Evolutionary conservation across 2,888 invertebrate genomes (phyloP).

Genomic region (Mactromeris polynyma): DNA sequence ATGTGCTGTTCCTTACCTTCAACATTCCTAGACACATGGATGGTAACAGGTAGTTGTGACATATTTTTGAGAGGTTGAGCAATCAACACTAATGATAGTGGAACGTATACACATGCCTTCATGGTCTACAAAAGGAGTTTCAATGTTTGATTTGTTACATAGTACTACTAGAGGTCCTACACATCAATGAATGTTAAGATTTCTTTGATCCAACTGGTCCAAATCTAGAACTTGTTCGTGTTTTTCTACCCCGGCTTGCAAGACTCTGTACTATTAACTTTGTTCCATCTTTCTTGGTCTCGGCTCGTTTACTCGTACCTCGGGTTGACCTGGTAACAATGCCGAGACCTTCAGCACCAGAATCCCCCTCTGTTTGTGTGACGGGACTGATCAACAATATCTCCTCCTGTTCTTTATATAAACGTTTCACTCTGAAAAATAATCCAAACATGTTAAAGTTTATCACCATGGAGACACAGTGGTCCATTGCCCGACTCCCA

Average conservation of each 20-base stretch:
- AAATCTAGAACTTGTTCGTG: slow-evolving; percentile 43
- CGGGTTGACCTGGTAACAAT: slow-evolving; percentile 45
- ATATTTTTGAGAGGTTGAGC: no score
- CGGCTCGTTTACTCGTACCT: slow-evolving; percentile 25
- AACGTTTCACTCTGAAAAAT: slow-evolving; percentile 54
- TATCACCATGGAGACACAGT: no score
- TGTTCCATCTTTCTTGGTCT: slow-evolving; percentile 52
- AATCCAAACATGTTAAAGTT: no score
- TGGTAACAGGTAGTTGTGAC: no score
- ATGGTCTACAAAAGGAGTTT: no score
- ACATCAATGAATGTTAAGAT: neutral
- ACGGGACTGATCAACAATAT: slow-evolving; percentile 53
- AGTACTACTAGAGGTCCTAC: neutral
- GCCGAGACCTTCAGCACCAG: slow-evolving; percentile 54
- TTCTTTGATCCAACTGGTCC: slow-evolving; percentile 61
- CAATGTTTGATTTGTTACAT: neutral
- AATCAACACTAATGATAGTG: no score
- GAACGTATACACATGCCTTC: no score
- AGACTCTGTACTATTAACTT: slow-evolving; percentile 43
- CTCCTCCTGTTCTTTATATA: slow-evolving; percentile 59
- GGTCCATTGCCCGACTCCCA: no score
- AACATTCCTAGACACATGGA: no score
- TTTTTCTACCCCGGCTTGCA: neutral
- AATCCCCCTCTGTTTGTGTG: slow-evolving; percentile 20
- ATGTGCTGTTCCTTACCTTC: no score